Base-by-base conservation (phyloP, 2,888 invertebrate species). In the Stratiomys singularior region DNA sequence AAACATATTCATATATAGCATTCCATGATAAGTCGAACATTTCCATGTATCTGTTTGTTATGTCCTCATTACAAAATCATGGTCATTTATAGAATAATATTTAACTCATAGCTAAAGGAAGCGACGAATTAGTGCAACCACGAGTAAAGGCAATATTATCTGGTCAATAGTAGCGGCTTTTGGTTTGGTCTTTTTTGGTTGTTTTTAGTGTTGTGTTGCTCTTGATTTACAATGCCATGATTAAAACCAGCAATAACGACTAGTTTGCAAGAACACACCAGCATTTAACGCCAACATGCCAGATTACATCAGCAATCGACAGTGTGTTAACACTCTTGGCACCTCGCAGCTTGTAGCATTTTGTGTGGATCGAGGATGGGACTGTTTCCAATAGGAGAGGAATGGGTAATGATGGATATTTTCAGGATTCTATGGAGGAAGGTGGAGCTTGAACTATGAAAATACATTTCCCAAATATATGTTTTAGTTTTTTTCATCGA, bases 221-320 rank as follows among this genome's bases (percentile, higher is more conserved):
- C 74, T 74, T 74, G 74, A 74, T 74, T 74, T 74, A 74, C 58
- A 74, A 74, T 58, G 58, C 74, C 74, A 58, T 27, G 58, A 74
- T 58, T 58, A 74, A 72, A 52, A 56, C n/a, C 72, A 56, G 21
- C 56, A 72, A 74, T 58, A 58, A 74, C 58, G 37, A 37, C 58
- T 74, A 74, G 74, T 74, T 58, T 58, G 74, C 44, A 74, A 58
- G 74, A 60, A 58, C 58, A 58, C 44, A 58, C 58, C 23, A 58
- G 37, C 74, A 58, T 58, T 74, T 74, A 74, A 74, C 74, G 74
- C 74, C 74, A 74, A 30, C 27, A 74, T 37, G 74, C 37, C 52
- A 74, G 74, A 74, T 74, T 74, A 37, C 74, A 74, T 74, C 74
- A 74, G 74, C 74, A 74, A 58, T 74, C 74, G 74, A 74, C 74